Conservation (phyloP, 2,888 invertebrate species). For the Troides aeacus region DNA sequence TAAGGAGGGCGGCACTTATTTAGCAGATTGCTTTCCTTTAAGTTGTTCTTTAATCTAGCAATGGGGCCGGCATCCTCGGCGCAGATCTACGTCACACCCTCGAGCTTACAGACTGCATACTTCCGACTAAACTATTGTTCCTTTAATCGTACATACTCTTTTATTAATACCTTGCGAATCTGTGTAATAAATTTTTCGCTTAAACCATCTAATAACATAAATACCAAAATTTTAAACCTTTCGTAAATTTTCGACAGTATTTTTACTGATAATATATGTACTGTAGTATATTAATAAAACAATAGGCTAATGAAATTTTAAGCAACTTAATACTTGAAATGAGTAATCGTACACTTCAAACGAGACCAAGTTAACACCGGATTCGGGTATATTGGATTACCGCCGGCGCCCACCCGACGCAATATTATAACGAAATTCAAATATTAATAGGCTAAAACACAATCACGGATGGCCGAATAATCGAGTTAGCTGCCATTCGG, state of each 20-base stretch:
- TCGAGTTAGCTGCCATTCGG: conserved; percentile 78
- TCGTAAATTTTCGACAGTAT: neutral
- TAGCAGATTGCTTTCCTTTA: conserved; percentile 81
- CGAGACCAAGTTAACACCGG: conserved; percentile 65
- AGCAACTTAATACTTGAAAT: neutral
- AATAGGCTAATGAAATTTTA: no score
- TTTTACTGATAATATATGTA: neutral
- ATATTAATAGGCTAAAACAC: conserved; percentile 78
- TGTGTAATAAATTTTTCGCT: neutral
- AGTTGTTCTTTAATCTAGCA: conserved; percentile 77
- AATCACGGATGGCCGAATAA: conserved; percentile 79
- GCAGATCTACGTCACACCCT: conserved; percentile 34
- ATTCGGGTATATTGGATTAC: conserved; percentile 69
- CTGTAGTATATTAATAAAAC: neutral
- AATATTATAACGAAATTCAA: conserved; percentile 79
- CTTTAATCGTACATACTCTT: conserved; percentile 24
- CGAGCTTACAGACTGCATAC: conserved; percentile 28
- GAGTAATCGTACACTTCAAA: conserved; percentile 49
- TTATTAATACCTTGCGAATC: conserved; percentile 4
- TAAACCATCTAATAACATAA: neutral
- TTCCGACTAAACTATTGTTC: conserved; percentile 26
- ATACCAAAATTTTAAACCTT: neutral
- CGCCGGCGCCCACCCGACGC: conserved; percentile 59
- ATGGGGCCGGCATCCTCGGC: conserved; percentile 36
- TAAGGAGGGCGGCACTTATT: conserved; percentile 65